These are phyloP conservation scores for Manis crassicaudata DNA, from an alignment of 2,797 vertebrate genomes.

Conservation along the genomic window DNA sequence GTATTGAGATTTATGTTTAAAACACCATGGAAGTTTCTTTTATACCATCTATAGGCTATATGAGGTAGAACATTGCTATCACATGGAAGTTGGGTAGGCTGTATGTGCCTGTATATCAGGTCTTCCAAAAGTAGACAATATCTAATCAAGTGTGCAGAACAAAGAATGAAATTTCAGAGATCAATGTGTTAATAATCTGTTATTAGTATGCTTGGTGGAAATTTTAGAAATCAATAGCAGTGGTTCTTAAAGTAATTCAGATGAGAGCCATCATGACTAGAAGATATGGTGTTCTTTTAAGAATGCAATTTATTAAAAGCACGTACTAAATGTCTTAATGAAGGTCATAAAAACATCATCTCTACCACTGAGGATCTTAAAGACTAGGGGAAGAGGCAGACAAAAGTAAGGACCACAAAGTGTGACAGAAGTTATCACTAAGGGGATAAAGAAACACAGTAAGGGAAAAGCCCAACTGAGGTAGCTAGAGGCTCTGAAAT, in stretches of 20 bases:
- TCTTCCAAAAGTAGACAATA: neutral
- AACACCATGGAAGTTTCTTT: neutral
- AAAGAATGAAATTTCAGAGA: slow-evolving; percentile 37
- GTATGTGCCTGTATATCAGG: neutral
- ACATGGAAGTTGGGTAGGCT: neutral
- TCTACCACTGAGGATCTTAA: neutral
- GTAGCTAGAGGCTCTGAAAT: neutral
- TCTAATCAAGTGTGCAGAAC: neutral
- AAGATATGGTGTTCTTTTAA: slow-evolving; percentile 21
- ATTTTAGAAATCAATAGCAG: neutral
- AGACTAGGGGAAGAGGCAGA: neutral
- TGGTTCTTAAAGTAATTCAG: slow-evolving; percentile 37
- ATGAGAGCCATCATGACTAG: neutral
- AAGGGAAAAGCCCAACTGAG: neutral
- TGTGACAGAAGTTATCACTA: neutral
- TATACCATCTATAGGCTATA: neutral
- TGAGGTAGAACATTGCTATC: neutral
- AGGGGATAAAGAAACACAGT: neutral
- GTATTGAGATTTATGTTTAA: slow-evolving; percentile 20
- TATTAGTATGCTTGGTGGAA: slow-evolving; percentile 17
- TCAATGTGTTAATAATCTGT: neutral
- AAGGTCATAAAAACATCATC: neutral
- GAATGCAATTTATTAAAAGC: neutral
- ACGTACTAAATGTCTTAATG: slow-evolving; percentile 10
- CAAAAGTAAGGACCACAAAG: neutral